Percentiles rank a stretch among this genome's conserved stretches.
These are phyloP conservation scores for Dusona sp. DNA, from an alignment of 2,888 invertebrate species.

Conservation along the genomic window DNA sequence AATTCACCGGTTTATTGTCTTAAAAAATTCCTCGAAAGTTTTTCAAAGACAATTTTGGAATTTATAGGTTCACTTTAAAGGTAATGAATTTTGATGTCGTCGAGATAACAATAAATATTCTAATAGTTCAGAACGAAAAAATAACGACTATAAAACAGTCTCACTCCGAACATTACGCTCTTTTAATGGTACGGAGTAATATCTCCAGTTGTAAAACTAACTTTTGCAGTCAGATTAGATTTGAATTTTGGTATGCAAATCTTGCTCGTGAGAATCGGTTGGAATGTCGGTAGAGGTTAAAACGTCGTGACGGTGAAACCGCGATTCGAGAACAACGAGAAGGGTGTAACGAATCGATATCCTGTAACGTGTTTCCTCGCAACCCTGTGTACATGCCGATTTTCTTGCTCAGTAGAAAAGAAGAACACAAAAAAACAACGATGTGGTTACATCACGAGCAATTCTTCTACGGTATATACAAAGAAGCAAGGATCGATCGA, in stretches of 20 bases:
- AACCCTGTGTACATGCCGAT: constrained; percentile 6
- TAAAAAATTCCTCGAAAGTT: not conserved
- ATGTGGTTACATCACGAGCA: constrained; percentile 27
- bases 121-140: not conserved
- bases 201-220: not conserved
- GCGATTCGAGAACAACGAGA: constrained; percentile 11
- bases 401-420: not conserved
- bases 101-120: not conserved
- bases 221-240: not conserved
- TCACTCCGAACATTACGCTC: not conserved
- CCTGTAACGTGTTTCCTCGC: not conserved
- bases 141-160: not conserved
- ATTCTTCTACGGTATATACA: constrained; percentile 19
- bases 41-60: not conserved
- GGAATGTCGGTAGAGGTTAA: not conserved
- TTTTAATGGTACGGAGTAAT: not conserved
- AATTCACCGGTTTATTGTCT: not conserved
- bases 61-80: not conserved
- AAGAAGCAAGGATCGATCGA: constrained; percentile 51
- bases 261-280: not conserved
- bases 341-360: constrained; percentile 47
- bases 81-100: not conserved
- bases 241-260: not conserved
- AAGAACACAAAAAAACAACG: not conserved
- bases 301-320: not conserved